Percentiles rank a stretch among this genome's conserved stretches.
Evolutionary conservation across 2,888 invertebrate genomes (phyloP).

Genomic region (Agapetus fuscipes): DNA sequence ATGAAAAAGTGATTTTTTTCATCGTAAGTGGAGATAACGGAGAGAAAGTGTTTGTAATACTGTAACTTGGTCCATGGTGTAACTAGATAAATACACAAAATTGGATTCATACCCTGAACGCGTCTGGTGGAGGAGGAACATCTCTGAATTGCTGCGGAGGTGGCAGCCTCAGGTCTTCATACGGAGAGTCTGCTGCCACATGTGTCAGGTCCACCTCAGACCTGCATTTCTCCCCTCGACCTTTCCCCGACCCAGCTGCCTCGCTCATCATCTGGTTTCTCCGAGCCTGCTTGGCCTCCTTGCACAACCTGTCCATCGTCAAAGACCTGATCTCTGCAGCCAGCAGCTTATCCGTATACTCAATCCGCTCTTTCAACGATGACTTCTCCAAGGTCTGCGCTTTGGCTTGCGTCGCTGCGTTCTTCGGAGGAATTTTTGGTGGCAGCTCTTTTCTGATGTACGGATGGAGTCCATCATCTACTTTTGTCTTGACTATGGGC

Average conservation of each 20-base stretch:
- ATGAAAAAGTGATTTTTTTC: too few relatives aligned
- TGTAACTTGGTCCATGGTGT: too few relatives aligned
- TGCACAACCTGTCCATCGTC: conserved; percentile 37
- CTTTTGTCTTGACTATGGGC: conserved; percentile 6
- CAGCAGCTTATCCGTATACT: conserved; percentile 41
- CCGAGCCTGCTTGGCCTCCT: conserved; percentile 28
- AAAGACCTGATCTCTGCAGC: conserved; percentile 41
- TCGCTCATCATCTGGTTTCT: conserved; percentile 13
- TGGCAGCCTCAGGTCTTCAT: conserved; percentile 61
- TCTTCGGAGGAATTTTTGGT: conserved; percentile 23
- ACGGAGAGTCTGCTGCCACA: conserved; percentile 47
- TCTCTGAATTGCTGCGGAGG: conserved; percentile 81
- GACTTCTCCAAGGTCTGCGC: conserved; percentile 30
- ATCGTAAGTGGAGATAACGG: too few relatives aligned
- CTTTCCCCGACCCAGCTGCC: conserved; percentile 22
- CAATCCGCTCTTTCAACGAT: conserved; percentile 38
- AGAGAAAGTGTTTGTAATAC: too few relatives aligned
- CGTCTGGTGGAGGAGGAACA: conserved; percentile 66
- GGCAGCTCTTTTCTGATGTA: conserved; percentile 44
- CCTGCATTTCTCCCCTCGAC: conserved; percentile 45
- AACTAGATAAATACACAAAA: too few relatives aligned
- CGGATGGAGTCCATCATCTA: conserved; percentile 32
- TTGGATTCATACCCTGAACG: conserved; percentile 52
- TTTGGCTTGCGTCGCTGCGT: conserved; percentile 25
- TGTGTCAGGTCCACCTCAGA: conserved; percentile 50